These are phyloP conservation scores for Ursus arctos DNA, from an alignment of 2,113 vertebrate genomes.

Conservation along the genomic window DNA sequence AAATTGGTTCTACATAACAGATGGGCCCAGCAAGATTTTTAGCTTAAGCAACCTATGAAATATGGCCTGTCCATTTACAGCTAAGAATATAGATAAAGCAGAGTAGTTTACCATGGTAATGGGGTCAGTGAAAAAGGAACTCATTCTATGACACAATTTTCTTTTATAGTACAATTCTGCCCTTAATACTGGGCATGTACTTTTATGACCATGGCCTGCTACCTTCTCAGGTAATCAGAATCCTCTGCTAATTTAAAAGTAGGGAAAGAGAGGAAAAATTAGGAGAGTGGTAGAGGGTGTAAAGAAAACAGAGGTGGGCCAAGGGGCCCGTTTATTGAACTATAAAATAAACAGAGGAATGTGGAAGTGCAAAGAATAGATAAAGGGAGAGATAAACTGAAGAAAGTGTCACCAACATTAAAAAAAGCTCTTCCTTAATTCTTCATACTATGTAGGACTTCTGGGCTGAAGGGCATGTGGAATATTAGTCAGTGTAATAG, in stretches of 20 bases:
- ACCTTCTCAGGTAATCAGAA: background rate
- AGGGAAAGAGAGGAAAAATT: background rate
- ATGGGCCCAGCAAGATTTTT: conserved; percentile 80
- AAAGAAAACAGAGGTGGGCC: background rate
- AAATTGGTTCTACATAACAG: conserved; percentile 75
- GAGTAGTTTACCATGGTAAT: conserved; percentile 67
- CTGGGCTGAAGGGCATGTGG: background rate
- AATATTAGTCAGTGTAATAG: background rate
- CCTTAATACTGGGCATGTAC: conserved; percentile 47
- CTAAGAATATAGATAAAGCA: conserved; percentile 65
- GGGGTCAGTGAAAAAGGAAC: conserved; percentile 66
- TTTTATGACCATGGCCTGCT: conserved; percentile 7
- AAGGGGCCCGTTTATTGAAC: background rate
- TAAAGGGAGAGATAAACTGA: background rate
- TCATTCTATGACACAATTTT: conserved; percentile 71
- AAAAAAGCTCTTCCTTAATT: background rate
- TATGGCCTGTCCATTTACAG: conserved; percentile 76
- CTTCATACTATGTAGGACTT: background rate
- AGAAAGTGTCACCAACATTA: background rate
- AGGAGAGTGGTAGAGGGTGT: background rate
- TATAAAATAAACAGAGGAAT: background rate
- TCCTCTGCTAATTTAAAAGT: background rate
- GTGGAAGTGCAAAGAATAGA: background rate
- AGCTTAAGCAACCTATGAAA: conserved; percentile 75
- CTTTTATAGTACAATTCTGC: conserved; percentile 61